A percentile compares a stretch with the other conserved stretches of the same genome.
These are phyloP conservation scores for Zygogramma bicolorata DNA, from an alignment of 2,888 invertebrate species.

Conservation along the genomic window DNA sequence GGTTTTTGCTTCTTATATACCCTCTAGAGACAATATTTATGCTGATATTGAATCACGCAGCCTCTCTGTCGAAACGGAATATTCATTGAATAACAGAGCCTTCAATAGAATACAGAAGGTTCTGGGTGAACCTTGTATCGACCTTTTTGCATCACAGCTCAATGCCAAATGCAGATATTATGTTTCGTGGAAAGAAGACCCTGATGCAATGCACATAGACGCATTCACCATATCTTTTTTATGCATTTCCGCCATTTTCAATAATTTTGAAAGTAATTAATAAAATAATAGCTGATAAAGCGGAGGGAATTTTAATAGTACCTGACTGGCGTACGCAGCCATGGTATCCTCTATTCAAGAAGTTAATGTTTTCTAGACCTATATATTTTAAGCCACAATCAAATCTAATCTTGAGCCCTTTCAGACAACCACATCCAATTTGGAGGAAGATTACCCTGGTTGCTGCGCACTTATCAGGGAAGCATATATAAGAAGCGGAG, in stretches of 20 bases:
- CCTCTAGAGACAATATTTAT: constrained; percentile 24
- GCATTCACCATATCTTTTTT: constrained; percentile 44
- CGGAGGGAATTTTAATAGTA: not conserved
- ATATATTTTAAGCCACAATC: not conserved
- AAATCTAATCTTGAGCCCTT: constrained; percentile 5
- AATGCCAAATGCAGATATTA: constrained; percentile 43
- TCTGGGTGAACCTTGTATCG: constrained; percentile 27
- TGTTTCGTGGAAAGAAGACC: constrained; percentile 40
- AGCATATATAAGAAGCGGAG: not conserved
- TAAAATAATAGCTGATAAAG: constrained; percentile 33
- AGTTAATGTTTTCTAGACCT: too few species aligned
- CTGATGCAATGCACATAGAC: constrained; percentile 34
- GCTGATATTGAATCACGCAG: constrained; percentile 26
- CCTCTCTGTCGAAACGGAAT: constrained; percentile 28
- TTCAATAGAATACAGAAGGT: constrained; percentile 21
- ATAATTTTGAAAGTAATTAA: constrained; percentile 26
- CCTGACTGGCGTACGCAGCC: not conserved
- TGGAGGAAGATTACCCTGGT: not conserved
- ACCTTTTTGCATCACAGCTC: constrained; percentile 39
- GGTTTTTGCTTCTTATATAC: constrained; percentile 39
- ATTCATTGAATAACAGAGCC: not conserved
- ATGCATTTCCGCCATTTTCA: constrained; percentile 45
- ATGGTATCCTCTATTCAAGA: not conserved
- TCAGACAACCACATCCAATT: not conserved
- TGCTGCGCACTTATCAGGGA: too few species aligned